Percentiles rank a stretch among this genome's conserved stretches.
Conservation (phyloP, 2,888 invertebrate species). For the Myopa testacea region DNA sequence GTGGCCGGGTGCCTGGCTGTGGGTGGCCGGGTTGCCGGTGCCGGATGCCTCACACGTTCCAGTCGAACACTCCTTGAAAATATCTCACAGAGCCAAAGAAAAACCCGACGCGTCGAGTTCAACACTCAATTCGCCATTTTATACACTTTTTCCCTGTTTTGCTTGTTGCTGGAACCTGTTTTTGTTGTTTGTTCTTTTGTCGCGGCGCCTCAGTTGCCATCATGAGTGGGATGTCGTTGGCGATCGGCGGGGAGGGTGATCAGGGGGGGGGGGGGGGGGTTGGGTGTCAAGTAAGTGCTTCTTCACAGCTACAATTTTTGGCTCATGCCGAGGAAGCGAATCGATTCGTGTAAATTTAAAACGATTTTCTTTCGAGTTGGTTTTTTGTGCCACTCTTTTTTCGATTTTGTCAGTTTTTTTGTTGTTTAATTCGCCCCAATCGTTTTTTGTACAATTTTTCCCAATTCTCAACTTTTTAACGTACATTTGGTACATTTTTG, state of each 20-base stretch:
- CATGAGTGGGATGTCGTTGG: not conserved
- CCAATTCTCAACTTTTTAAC: too few relatives aligned
- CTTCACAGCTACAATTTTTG: constrained; percentile 1
- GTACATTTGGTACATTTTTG: not conserved
- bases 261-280: not conserved
- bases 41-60: not conserved
- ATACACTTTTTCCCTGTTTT: not conserved
- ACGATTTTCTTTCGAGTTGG: constrained; percentile 40
- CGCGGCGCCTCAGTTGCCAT: not conserved
- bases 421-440: not conserved
- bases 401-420: not conserved
- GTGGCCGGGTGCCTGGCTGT: too few relatives aligned
- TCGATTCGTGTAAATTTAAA: constrained; percentile 43
- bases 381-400: constrained; percentile 3
- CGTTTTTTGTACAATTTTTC: not conserved
- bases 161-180: too few relatives aligned
- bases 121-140: constrained; percentile 27
- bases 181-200: not conserved
- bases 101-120: constrained; percentile 12
- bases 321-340: constrained; percentile 5
- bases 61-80: constrained; percentile 12
- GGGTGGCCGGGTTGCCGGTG: not conserved
- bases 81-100: not conserved
- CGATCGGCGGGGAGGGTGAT: not conserved
- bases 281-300: not conserved